Base-by-base conservation (phyloP, 2,797 vertebrate genomes). In the Hephaestus fuliginosus region DNA sequence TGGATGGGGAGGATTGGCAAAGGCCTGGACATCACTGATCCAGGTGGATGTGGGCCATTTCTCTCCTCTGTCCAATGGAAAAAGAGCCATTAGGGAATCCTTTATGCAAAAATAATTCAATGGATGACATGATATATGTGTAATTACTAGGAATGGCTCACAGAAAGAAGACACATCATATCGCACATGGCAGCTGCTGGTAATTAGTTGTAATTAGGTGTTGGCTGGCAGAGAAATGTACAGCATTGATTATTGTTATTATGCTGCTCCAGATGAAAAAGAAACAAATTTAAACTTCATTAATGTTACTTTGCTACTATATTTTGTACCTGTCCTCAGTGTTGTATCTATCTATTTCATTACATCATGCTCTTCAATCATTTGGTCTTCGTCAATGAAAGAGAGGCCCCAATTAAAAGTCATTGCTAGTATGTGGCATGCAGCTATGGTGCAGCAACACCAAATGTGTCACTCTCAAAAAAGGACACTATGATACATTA, bases 131-230 rank as follows among this genome's bases (percentile, higher is more conserved):
- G 84, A 91, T 93, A 81, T 90, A 90, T 91, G 83, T 84, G 84
- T 90, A 91, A 93, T 93, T 91, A 91, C 85, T 83, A 76, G 68
- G 68, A 89, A 89, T 84, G 81, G 85, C 79, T 88, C 20, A 62
- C 79, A 87, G 81, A 86, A 80, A 88, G 79, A 87, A 86, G 83
- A 90, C 85, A 82, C 83, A 91, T 92, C 83, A 90, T 88, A 90
- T 83, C 49, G 33, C 82, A 74, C 86, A 81, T 82, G 87, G 79
- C 88, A 83, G 83, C 84, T 70, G n/a, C 69, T 76, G 78, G 87
- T 89, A 90, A 91, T 93, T 89, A 89, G 83, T 86, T 82, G 79
- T 86, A 91, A 91, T 92, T 91, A 89, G 84, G 71, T 71, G 76
- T 76, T 84, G 84, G 88, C 88, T 80, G 80, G 76, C 74, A 79